Percentiles rank a stretch among this genome's conserved stretches.
Conservation (phyloP, 2,113 vertebrate genomes). For the Gymnogyps californianus region DNA sequence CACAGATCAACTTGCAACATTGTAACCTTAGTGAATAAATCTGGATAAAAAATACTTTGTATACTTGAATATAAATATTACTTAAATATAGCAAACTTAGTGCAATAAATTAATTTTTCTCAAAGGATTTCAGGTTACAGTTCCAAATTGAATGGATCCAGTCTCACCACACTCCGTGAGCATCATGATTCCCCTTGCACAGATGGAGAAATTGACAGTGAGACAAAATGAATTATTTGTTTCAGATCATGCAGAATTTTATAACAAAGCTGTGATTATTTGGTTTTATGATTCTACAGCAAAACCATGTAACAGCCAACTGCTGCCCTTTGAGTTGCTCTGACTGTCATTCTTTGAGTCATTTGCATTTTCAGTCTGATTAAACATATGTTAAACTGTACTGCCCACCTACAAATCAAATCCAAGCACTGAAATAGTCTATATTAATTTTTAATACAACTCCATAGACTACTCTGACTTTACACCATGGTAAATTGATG, state of each 20-base stretch:
- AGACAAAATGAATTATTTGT: not conserved
- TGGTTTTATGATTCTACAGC: not conserved
- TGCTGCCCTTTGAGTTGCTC: not conserved
- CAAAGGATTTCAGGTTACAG: not conserved
- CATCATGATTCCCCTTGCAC: not conserved
- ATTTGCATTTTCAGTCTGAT: not conserved
- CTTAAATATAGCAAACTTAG: not conserved
- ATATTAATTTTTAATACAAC: not conserved
- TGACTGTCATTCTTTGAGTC: not conserved
- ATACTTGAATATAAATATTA: not conserved
- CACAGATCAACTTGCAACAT: not conserved
- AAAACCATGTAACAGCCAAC: not conserved
- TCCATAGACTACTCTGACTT: not conserved
- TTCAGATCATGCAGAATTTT: not conserved
- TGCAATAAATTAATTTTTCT: not conserved
- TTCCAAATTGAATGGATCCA: not conserved
- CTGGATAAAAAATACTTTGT: not conserved
- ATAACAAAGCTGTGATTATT: not conserved
- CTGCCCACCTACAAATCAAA: not conserved
- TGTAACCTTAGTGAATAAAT: not conserved
- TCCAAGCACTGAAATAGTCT: not conserved
- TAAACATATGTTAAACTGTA: not conserved
- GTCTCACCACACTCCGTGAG: not conserved
- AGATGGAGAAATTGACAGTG: not conserved
- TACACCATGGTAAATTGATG: not conserved